Evolutionary conservation across 2,797 vertebrate species (phyloP), one percentile per base, ranked within the genome.

Genomic region (Eupleurogrammus muticus): DNA sequence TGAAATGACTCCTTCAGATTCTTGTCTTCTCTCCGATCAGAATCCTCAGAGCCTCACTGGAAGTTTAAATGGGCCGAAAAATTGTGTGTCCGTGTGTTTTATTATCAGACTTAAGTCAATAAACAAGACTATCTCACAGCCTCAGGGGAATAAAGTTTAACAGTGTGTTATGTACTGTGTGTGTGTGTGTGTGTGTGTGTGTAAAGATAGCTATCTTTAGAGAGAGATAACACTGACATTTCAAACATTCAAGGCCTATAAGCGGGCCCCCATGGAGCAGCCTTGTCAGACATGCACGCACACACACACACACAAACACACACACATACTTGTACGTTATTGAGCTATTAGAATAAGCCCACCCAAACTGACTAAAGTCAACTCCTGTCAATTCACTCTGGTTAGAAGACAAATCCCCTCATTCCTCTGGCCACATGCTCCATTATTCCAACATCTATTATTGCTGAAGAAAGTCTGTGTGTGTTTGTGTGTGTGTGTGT

Each of bases 321-420:
- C 9, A 62, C 53, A 72, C 53, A 70, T 56, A 74, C 59, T 72
- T 51, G 49, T 34, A 66, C 48, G 70, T 50, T 57, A 57, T 74
- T 49, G 48, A 68, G 54, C 63, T 68, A 52, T 79, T 59, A 56
- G 66, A 70, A 66, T 60, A 12, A 82, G 66, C 36, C n/a, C 8
- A 55, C 63, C 24, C n/a, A 67, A 74, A 83, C 70, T 64, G 81
- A n/a, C 46, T 55, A 54, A 32, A 83, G 80, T 87, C 77, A 78
- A 85, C 61, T 79, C 67, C 65, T 67, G 62, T 84, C 73, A 60
- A 66, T 82, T 82, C 57, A 77, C 34, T 42, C 28, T 20, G 62
- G 76, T 75, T 47, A 71, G 47, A 72, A 70, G 64, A 78, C 80
- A 87, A 82, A 90, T 86, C 87, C 82, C 72, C 56, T 79, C 80